Evolutionary conservation across 2,888 invertebrate species (phyloP).

Genomic region (Pristionchus fissidentatus): DNA sequence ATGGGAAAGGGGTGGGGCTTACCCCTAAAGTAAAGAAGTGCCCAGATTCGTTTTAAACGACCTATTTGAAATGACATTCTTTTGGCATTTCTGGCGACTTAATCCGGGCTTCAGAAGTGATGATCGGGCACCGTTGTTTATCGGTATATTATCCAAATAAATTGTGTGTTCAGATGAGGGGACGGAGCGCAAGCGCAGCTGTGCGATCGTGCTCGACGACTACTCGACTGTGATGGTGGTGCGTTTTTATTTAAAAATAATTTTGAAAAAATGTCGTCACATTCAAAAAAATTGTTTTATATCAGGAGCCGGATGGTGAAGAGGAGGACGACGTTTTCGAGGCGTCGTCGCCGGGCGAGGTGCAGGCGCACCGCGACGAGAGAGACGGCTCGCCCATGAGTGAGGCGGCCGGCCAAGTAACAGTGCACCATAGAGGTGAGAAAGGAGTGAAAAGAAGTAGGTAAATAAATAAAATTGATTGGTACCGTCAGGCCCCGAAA

Average conservation of each 20-base stretch:
- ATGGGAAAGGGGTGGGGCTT: too few relatives aligned
- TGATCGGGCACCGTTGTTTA: too few relatives aligned
- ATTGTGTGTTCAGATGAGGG: neutral
- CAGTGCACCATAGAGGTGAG: constrained; percentile 30
- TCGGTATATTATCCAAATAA: neutral
- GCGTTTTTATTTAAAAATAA: neutral
- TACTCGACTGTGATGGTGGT: constrained; percentile 33
- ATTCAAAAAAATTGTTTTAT: neutral
- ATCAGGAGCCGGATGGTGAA: constrained; percentile 21
- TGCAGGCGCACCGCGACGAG: too few relatives aligned
- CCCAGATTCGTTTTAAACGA: too few relatives aligned
- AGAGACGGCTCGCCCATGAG: constrained; percentile 25
- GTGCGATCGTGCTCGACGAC: neutral
- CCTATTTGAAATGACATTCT: too few relatives aligned
- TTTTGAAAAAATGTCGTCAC: too few relatives aligned
- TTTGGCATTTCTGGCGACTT: too few relatives aligned
- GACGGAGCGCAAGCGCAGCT: constrained; percentile 24
- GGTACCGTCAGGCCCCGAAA: too few relatives aligned
- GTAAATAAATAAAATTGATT: too few relatives aligned
- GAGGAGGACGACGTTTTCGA: constrained; percentile 35
- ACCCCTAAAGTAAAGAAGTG: too few relatives aligned
- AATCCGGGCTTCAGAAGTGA: too few relatives aligned
- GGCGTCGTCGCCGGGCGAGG: neutral
- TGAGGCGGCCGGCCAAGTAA: constrained; percentile 3
- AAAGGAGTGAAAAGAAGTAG: neutral